phyloP scores from a whole-genome alignment of 2,113 vertebrate genomes.

The Tupaia chinensis region DNA sequence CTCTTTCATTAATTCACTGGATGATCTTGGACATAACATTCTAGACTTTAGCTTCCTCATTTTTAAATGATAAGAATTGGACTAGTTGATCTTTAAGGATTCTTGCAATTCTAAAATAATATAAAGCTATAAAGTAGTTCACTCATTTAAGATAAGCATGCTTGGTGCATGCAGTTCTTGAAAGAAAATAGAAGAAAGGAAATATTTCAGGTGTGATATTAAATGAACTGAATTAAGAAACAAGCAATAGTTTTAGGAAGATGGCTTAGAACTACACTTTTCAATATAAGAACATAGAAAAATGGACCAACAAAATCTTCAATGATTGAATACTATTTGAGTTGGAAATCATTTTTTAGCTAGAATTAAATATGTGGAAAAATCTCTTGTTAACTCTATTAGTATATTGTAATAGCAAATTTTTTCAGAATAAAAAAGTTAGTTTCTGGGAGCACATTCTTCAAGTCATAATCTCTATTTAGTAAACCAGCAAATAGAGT shows the following conservation, averaged over 20 bases:
- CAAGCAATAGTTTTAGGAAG: neutral
- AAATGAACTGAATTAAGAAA: neutral
- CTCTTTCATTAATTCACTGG: neutral
- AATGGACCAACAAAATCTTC: neutral
- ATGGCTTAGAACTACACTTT: neutral
- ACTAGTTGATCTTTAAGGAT: neutral
- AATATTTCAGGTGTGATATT: neutral
- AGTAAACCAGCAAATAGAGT: neutral
- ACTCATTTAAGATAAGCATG: slow-evolving; percentile 24
- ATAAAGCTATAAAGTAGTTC: slow-evolving; percentile 44
- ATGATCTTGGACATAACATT: neutral
- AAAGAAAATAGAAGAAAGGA: slow-evolving; percentile 27
- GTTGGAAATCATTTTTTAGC: slow-evolving; percentile 40
- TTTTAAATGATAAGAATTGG: slow-evolving; percentile 47
- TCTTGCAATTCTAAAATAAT: slow-evolving; percentile 48
- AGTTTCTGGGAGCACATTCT: neutral
- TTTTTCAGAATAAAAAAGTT: slow-evolving; percentile 65
- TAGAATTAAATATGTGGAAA: slow-evolving; percentile 44
- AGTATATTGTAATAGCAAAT: slow-evolving; percentile 8
- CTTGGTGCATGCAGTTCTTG: neutral
- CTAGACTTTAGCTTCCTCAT: neutral
- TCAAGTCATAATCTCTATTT: slow-evolving; percentile 31
- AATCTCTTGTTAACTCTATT: slow-evolving; percentile 1
- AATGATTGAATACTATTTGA: slow-evolving; percentile 41
- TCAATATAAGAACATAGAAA: neutral